Percentiles rank a stretch among this genome's conserved stretches.
phyloP scores from a whole-genome alignment of 2,797 vertebrate species.

The Smutsia gigantea region DNA sequence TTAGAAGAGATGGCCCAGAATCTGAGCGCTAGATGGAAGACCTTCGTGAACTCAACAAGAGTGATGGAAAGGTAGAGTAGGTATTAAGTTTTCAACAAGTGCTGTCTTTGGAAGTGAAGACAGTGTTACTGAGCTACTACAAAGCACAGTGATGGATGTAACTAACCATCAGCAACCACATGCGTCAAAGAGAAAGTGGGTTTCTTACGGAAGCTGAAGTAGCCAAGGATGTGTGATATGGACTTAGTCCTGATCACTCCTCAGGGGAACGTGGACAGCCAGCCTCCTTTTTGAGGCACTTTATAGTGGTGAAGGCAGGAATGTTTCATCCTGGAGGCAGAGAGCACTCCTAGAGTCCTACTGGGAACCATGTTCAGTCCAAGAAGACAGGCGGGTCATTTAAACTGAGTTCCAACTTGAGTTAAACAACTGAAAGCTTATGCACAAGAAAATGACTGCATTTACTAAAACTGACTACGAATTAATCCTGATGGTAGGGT shows the following conservation, averaged over 20 bases:
- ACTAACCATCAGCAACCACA: not conserved
- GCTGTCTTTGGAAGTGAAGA: not conserved
- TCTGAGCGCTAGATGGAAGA: not conserved
- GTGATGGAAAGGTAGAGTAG: not conserved
- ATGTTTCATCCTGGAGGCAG: not conserved
- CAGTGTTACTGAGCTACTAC: not conserved
- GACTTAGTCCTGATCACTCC: not conserved
- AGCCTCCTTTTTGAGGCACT: not conserved
- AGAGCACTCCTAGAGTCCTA: not conserved
- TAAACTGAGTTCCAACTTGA: not conserved
- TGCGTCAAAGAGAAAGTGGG: not conserved
- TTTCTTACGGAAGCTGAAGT: not conserved
- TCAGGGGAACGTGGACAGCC: not conserved
- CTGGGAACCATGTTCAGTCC: not conserved
- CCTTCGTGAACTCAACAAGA: not conserved
- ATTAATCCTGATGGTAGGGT: slow-evolving; percentile 66
- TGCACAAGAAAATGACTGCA: slow-evolving; percentile 66
- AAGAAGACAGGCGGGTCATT: not conserved
- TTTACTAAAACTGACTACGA: slow-evolving; percentile 76
- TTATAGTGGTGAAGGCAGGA: not conserved
- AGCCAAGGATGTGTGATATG: not conserved
- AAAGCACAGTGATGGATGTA: not conserved
- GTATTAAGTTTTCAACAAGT: not conserved
- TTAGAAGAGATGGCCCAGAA: not conserved
- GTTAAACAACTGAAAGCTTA: slow-evolving; percentile 49